phyloP scores from a whole-genome alignment of 2,113 vertebrate species.

The Euleptes europaea region DNA sequence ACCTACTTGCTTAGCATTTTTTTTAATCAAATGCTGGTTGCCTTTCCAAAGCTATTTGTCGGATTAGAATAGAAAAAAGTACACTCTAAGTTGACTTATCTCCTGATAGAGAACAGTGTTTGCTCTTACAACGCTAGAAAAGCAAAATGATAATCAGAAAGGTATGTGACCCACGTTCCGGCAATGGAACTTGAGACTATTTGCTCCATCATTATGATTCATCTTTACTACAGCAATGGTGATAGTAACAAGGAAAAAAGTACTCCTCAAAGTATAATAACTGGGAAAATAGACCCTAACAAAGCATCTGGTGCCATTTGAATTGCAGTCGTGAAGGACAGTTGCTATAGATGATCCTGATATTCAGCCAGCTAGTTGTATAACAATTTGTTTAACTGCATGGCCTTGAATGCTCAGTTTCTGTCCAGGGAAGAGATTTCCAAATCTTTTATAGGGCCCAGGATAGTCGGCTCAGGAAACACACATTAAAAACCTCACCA shows the following conservation, averaged over 20 bases:
- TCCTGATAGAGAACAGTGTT: constrained; percentile 1
- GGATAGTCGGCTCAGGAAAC: not conserved
- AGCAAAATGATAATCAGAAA: not conserved
- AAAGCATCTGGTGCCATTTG: not conserved
- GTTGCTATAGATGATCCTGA: fast-evolving
- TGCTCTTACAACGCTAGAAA: constrained; percentile 1
- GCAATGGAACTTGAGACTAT: not conserved
- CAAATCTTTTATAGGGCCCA: not conserved
- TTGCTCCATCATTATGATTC: not conserved
- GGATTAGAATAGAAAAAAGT: not conserved
- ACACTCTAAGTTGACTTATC: not conserved
- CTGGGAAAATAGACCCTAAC: not conserved
- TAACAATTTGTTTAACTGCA: fast-evolving
- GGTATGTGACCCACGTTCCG: not conserved
- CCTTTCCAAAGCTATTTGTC: not conserved
- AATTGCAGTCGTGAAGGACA: not conserved
- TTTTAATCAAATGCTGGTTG: not conserved
- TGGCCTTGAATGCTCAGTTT: not conserved
- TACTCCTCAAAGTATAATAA: not conserved
- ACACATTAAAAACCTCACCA: not conserved
- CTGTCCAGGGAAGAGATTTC: not conserved
- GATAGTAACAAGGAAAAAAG: not conserved
- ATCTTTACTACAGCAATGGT: fast-evolving
- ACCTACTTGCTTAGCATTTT: not conserved
- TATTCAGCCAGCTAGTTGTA: not conserved